These are phyloP conservation scores for Phoxinus dragarum DNA, from an alignment of 2,797 vertebrate species.

Conservation along the genomic window DNA sequence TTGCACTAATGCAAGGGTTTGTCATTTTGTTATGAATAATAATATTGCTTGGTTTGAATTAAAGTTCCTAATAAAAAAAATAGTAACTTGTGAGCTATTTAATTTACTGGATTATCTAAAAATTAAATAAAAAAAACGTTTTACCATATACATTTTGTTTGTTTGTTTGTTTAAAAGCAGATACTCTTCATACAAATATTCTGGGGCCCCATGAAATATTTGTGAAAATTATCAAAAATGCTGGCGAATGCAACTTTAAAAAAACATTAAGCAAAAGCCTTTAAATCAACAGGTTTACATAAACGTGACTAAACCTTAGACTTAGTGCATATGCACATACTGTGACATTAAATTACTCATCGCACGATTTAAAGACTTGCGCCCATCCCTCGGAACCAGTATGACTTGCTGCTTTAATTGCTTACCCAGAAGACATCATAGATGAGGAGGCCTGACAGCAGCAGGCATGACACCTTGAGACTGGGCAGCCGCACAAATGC, in stretches of 20 bases:
- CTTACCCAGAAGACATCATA: constrained; percentile 99
- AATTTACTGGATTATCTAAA: not conserved
- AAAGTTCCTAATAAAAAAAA: not conserved
- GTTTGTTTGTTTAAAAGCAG: too few relatives aligned
- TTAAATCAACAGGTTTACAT: too few relatives aligned
- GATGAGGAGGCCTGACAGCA: constrained; percentile 97
- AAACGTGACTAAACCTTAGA: not conserved
- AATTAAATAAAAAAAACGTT: not conserved
- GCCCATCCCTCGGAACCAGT: not conserved
- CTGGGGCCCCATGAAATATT: not conserved
- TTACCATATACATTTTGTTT: not conserved
- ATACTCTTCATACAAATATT: not conserved
- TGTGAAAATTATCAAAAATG: not conserved
- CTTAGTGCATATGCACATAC: not conserved
- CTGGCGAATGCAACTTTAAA: not conserved
- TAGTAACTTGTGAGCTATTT: not conserved
- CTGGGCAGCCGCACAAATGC: constrained; percentile 98
- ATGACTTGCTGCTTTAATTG: not conserved
- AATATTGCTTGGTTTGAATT: not conserved
- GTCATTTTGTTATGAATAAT: not conserved
- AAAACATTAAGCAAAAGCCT: not conserved
- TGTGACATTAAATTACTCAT: not conserved
- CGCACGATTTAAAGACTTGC: not conserved
- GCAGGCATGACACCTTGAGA: constrained; percentile 98
- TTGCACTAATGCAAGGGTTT: not conserved